Base-by-base conservation (phyloP, 2,797 vertebrate species). In the Anableps anableps region DNA sequence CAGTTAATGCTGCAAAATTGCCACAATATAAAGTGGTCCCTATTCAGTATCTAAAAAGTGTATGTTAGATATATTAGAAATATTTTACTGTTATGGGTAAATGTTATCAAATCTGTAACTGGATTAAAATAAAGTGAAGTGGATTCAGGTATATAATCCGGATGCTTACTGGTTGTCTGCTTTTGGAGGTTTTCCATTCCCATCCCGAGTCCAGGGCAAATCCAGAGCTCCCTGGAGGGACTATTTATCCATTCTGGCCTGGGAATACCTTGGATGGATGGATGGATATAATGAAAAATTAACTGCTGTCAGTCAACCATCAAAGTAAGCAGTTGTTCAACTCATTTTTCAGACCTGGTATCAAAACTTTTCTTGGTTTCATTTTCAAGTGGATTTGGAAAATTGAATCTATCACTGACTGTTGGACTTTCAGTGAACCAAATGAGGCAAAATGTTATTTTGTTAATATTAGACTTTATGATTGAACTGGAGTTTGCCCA, bases 1-100 rank as follows among this genome's bases (percentile, higher is more conserved):
- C 77, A 62, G 60, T 62, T 66, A 41, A 70, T 16, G 64, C 73
- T 5, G 45, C 58, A 74, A 75, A 78, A 85, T 8, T 64, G 31
- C 31, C 48, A 68, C 47, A 55, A 58, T 31, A 79, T 14, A 5
- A 55, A 60, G 43, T 3, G 6, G 68, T 4, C 13, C 23, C 43
- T 45, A 47, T 19, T 71, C 13, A 29, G 34, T 64, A 36, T 64
- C 3, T 64, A 31, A 21, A 36, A 64, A 36, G 17, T 5, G 3
- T 34, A 64, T 64, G 62, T 36, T 36, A 64, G 34, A 17, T 7
- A 19, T 34, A 14, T 62, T 34, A 31, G 29, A 36, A 34, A 36
- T 21, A 10, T 21, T 36, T 64, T 68, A 38, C 5, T 14, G 21
- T 68, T 41, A 68, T 2, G 36, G 21, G 19, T 68, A 36, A 26